Evolutionary conservation across 2,113 vertebrate genomes (phyloP), one percentile per base, ranked within the genome.

Genomic region (Madoqua kirkii): DNA sequence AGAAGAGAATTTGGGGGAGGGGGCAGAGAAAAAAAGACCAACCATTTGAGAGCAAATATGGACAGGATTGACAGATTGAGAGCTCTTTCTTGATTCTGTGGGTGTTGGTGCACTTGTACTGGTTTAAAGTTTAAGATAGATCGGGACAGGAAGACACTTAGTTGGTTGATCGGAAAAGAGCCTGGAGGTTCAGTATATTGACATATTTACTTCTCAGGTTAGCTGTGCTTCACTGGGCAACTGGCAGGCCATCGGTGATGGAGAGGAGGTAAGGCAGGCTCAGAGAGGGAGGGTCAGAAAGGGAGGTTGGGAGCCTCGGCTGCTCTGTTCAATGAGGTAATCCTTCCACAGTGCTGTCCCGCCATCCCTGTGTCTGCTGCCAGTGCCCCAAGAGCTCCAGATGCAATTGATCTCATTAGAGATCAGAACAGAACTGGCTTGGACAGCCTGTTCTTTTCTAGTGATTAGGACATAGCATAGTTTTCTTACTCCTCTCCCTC

Each of bases 351-450:
- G 91, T 81, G 33, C 93, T 52, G 36, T 7, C 83, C 54, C 33
- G 62, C 76, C 97, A 7, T 85, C 97, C 82, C 91, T 89, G 40
- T 62, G 96, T 88, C 90, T 5, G 2, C 52, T 97, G 91, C 96
- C 93, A 97, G 88, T 93, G 97, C 89, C 40, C 52, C 96, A 87
- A 96, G 74, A 98, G n/a, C 6, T 98, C 97, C 40, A 84, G 86
- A 97, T 98, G 79, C 98, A 97, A 98, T 96, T 97, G 90, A 96
- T 98, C 97, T 97, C 97, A 98, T 98, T 98, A 97, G 71, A 98
- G 94, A 98, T 97, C 95, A 93, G 97, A 98, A 96, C 16, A 98
- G 86, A 96, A 97, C 82, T 98, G 98, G 96, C 97, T 98, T 97
- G 97, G 97, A 98, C 98, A 98, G 91, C 71, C 96, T 98, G 97